A percentile compares a stretch with the other conserved stretches of the same genome.
Conservation (phyloP, 2,888 invertebrate genomes). For the Slavum lentiscoides region DNA sequence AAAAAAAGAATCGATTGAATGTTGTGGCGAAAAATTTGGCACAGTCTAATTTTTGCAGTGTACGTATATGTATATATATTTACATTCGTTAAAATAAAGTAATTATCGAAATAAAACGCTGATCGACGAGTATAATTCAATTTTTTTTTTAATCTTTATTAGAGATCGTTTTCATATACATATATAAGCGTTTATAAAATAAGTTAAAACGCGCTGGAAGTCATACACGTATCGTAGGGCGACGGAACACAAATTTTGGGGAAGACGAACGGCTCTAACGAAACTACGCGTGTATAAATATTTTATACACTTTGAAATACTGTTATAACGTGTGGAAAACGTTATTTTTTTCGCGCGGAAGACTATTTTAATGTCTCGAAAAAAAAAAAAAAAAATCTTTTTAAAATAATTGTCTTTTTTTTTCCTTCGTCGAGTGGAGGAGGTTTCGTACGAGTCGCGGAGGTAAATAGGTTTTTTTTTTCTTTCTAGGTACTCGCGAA, state of each 20-base stretch:
- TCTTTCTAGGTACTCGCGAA: too few species aligned
- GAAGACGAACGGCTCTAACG: conserved; percentile 29
- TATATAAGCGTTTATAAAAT: not conserved
- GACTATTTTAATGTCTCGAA: not conserved
- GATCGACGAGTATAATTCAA: not conserved
- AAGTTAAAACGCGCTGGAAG: conserved; percentile 45
- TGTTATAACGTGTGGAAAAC: too few species aligned
- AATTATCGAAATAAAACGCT: conserved; percentile 29
- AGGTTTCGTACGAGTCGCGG: too few species aligned
- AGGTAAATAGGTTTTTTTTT: too few species aligned
- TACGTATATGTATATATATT: not conserved
- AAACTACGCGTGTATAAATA: not conserved
- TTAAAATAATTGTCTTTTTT: too few species aligned
- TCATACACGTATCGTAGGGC: conserved; percentile 3
- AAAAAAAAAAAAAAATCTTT: too few species aligned
- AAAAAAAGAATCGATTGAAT: conserved; percentile 25
- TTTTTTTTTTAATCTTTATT: conserved; percentile 11
- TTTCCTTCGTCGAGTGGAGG: too few species aligned
- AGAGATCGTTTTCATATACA: conserved; percentile 27
- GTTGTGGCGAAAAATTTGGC: conserved; percentile 37
- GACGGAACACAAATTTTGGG: conserved; percentile 47
- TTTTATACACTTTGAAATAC: conserved; percentile 11
- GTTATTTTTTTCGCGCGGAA: conserved; percentile 13
- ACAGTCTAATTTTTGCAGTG: conserved; percentile 24
- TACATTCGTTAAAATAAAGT: not conserved